Evolutionary conservation across 2,888 invertebrate species (phyloP), one percentile per base, ranked within the genome.

Genomic region (Drosophila subquinaria): DNA sequence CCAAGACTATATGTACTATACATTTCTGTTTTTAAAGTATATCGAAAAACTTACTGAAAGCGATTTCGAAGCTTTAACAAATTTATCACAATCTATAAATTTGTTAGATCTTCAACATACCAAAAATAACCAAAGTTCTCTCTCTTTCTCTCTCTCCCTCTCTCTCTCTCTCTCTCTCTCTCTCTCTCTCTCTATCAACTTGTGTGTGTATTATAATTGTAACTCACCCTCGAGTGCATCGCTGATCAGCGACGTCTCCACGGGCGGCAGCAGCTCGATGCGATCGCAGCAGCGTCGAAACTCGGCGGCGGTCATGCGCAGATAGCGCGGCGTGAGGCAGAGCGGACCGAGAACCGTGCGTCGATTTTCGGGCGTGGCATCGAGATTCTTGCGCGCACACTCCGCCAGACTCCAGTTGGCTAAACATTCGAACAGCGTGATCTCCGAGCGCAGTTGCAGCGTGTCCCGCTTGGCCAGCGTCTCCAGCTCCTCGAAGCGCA

Each of bases 401-500:
- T 93, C 93, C 59, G 90, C 91, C 51, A 92, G 61, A 63, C 93
- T 93, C 93, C 93, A 93, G 68, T 90, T 89, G 50, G 93, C 92
- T 59, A 93, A 88, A 72, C 93, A 92, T 69, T 91, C 91, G 73
- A 93, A 93, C 9, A 93, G 87, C 15, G 90, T 91, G 42, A 91
- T 62, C 85, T 93, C 93, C 4, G 93, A 90, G 63, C 89, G 86
- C 50, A 93, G 82, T 72, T 93, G 92, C 48, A 93, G 83, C 1
- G 92, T 91, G 52, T 92, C 90, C 20, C 93, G 90, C 63, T 92
- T 93, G 35, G 84, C 92, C 66, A 93, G 87, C 76, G 92, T 93
- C 81, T 93, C 93, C 64, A 93, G 79, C 77, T 93, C 92, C 76
- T 93, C 93, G 69, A 93, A 93, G 17, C 93, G 87, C 20, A 93